A percentile compares a stretch with the other conserved stretches of the same genome.
phyloP scores from a whole-genome alignment of 2,888 invertebrate genomes.

The Hoplodrina ambigua region DNA sequence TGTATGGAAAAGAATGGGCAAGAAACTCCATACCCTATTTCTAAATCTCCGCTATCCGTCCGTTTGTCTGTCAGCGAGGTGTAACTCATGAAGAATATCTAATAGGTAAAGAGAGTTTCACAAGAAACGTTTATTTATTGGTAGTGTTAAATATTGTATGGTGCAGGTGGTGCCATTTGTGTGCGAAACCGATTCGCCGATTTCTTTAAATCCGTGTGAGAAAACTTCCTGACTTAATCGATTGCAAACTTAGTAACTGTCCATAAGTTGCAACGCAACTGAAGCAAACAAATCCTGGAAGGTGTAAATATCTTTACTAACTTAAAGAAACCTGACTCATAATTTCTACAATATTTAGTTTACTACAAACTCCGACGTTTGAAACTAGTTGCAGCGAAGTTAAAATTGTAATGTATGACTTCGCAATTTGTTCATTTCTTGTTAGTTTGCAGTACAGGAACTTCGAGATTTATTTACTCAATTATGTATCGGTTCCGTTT shows the following conservation, averaged over 20 bases:
- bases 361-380: slow-evolving; percentile 14
- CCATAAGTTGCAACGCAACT: neutral
- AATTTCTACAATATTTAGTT: neutral
- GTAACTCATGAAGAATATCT: too few species aligned
- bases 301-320: neutral
- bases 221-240: too few species aligned
- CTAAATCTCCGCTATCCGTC: too few species aligned
- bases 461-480: neutral
- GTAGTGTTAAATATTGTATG: too few species aligned
- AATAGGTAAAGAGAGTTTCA: too few species aligned
- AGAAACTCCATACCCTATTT: too few species aligned
- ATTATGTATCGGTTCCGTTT: neutral
- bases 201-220: too few species aligned
- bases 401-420: slow-evolving; percentile 38
- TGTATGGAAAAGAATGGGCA: too few species aligned
- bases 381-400: slow-evolving; percentile 31
- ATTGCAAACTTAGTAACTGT: neutral
- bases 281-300: neutral
- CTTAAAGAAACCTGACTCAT: neutral
- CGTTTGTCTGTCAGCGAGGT: too few species aligned
- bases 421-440: slow-evolving; percentile 9
- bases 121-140: too few species aligned
- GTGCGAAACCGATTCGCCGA: too few species aligned
- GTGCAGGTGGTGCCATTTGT: too few species aligned
- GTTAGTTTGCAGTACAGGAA: neutral